Base-by-base conservation (phyloP, 2,113 vertebrate genomes). In the Malurus elegans region DNA sequence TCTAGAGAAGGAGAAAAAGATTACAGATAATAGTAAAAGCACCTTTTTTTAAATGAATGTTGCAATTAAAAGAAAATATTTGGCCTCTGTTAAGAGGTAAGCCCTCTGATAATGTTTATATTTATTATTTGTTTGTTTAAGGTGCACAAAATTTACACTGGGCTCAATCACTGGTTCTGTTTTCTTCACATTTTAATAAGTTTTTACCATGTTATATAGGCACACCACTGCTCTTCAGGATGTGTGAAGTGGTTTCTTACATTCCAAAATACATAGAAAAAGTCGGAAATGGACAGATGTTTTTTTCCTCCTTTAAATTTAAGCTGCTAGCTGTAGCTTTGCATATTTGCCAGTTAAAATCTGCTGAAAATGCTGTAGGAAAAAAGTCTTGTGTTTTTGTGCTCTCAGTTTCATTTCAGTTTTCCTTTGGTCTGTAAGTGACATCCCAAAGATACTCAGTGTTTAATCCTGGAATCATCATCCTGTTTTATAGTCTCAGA, bases 361-460 rank as follows among this genome's bases (percentile, higher is more conserved):
- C 24, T 36, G 53, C 53, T 60, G 47, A 82, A 93, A 79, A 72
- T 79, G 57, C 38, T 50, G 48, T 75, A 54, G n/a, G 25, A 90
- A 80, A 73, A 54, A 4, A 0, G 4, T 72, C 65, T 79, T 32
- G 28, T 60, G 38, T 38, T 57, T 78, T 64, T 1, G 0, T 87
- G 40, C 12, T 84, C 53, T 79, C 53, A 17, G 21, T 78, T 95
- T 83, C 40, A 47, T 21, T 61, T 86, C 36, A 74, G 10, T 86
- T 85, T 92, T 94, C 53, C 56, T 78, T 42, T 81, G 45, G 21
- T 93, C 40, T 91, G 10, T 86, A 86, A 88, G 67, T 61, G 75
- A 65, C 61, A 79, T 25, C 28, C 34, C 57, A 48, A 32, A 81
- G 74, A 72, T 82, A 48, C 0, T 0, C 0, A 23, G 34, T 67